Percentiles rank a stretch among this genome's conserved stretches.
Conservation (phyloP, 2,797 vertebrate genomes). For the Xenopus petersii region DNA sequence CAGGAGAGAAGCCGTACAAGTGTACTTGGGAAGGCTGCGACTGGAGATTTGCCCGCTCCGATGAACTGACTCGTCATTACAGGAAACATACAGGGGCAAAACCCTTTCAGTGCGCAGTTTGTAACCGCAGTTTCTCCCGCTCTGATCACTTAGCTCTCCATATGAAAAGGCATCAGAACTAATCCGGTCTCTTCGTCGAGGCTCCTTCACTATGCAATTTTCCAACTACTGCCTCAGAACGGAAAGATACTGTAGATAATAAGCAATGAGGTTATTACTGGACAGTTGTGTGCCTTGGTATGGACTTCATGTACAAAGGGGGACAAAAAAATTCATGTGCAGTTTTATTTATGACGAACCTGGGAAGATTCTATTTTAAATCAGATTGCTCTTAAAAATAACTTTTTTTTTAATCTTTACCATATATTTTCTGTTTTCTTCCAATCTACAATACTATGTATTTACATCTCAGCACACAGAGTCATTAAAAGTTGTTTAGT, state of each 20-base stretch:
- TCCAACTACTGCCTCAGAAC: constrained; percentile 35
- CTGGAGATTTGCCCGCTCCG: constrained; percentile 94
- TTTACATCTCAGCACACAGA: constrained; percentile 58
- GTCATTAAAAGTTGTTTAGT: constrained; percentile 50
- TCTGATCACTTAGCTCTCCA: constrained; percentile 96
- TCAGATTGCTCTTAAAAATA: constrained; percentile 56
- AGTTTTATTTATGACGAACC: constrained; percentile 67
- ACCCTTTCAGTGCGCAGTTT: constrained; percentile 91
- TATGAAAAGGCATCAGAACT: constrained; percentile 97
- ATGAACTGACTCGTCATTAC: constrained; percentile 95
- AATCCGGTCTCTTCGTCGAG: constrained; percentile 39
- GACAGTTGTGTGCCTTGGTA: background rate
- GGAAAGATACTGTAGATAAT: background rate
- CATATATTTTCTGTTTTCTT: constrained; percentile 28
- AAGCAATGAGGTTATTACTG: background rate
- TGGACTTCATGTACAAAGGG: constrained; percentile 5
- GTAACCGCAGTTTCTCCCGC: constrained; percentile 92
- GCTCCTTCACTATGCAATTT: constrained; percentile 59
- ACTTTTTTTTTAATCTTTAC: constrained; percentile 31
- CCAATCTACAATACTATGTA: constrained; percentile 56
- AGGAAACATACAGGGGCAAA: constrained; percentile 95
- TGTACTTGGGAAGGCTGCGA: constrained; percentile 97
- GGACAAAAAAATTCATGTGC: constrained; percentile 64
- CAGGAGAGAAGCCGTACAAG: constrained; percentile 95
- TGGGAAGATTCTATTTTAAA: constrained; percentile 62